A percentile compares a stretch with the other conserved stretches of the same genome.
These are phyloP conservation scores for Eupithecia tripunctaria DNA, from an alignment of 2,888 invertebrate species.

Conservation along the genomic window DNA sequence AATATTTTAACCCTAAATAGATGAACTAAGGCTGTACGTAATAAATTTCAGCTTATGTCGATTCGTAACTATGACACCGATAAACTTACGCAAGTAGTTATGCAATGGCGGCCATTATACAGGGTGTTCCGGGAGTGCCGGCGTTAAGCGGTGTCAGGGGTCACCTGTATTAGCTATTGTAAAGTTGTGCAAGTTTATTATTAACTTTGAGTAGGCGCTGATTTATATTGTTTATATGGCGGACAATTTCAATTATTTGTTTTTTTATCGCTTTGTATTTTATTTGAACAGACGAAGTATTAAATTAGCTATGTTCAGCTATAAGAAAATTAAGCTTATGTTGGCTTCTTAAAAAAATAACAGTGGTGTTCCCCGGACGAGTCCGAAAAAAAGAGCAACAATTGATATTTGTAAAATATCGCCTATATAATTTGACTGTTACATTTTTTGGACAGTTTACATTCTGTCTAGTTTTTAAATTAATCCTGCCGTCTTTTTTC, in stretches of 20 bases:
- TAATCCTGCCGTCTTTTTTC: background rate
- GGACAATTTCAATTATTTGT: background rate
- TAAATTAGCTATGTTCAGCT: no score
- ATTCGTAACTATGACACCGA: conserved; percentile 35
- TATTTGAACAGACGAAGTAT: no score
- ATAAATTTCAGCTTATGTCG: conserved; percentile 37
- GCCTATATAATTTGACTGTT: no score
- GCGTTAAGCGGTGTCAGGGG: conserved; percentile 11
- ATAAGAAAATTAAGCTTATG: background rate
- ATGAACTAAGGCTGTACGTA: conserved; percentile 1
- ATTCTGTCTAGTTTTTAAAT: background rate
- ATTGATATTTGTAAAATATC: background rate
- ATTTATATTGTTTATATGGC: background rate
- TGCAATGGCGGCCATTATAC: conserved; percentile 52
- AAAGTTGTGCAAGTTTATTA: conserved; percentile 8
- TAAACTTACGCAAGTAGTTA: conserved; percentile 63
- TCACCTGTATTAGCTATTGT: conserved; percentile 10
- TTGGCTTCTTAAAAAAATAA: no score
- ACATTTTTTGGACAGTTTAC: background rate
- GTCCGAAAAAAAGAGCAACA: background rate
- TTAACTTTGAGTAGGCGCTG: background rate
- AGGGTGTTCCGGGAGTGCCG: conserved; percentile 19
- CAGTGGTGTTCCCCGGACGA: background rate
- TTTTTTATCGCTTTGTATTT: no score
- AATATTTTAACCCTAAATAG: background rate